Evolutionary conservation across 2,113 vertebrate genomes (phyloP), one percentile per base, ranked within the genome.

Genomic region (Coracopsis vasa): DNA sequence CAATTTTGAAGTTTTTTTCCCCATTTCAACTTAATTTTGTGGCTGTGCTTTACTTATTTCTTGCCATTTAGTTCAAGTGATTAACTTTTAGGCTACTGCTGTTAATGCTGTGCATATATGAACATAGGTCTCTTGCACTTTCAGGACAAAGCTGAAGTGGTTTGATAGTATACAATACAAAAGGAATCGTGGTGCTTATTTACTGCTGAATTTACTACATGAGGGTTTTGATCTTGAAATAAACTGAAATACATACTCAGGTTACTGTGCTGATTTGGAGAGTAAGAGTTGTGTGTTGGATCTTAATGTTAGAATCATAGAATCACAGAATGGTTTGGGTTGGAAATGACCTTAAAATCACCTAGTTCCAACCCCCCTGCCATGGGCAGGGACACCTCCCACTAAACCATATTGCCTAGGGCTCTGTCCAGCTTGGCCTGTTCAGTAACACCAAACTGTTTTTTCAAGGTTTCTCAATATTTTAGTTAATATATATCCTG

Each of bases 1-100:
- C 8, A 28, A 12, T 16, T 37, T 2, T 1, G 0, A 35, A 5
- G 6, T 65, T 33, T 41, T 50, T 48, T 25, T 78, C 19, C 14
- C n/a, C 6, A 6, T 66, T 84, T 56, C 29, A 62, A 60, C 15
- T 62, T 53, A 23, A 21, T 72, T 85, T 87, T 86, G 24, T 60
- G n/a, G 11, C 16, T 86, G 31, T 9, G 16, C 50, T 33, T 64
- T 28, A 51, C n/a, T 80, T 72, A 29, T 29, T 92, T 69, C 50
- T 62, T 84, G 58, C n/a, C 15, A 15, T 54, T 84, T 91, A 20
- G 10, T 83, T 77, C 53, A 37, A 45, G 16, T 2, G 8, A 23
- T 60, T 85, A 64, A 10, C n/a, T 86, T 65, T 24, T 73, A 53
- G 71, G 47, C 17, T 53, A 1, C 25, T 44, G 1, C 51, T 67